Percentiles rank a stretch among this genome's conserved stretches.
Evolutionary conservation across 2,113 vertebrate genomes (phyloP).

Genomic region (Melanocharis versteri): DNA sequence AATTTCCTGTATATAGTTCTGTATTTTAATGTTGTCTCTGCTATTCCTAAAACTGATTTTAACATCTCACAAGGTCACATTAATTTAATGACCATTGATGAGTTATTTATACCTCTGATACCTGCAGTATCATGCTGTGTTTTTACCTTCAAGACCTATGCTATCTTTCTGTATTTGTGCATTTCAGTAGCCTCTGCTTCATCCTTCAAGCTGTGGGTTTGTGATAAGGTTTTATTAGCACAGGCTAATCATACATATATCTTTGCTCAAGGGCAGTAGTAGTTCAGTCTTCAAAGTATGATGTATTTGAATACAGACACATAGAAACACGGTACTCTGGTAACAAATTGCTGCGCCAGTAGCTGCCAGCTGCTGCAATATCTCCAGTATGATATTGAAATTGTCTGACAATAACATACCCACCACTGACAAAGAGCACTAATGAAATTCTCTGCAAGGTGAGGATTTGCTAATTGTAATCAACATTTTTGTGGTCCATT

Average conservation of each 20-base stretch:
- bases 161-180: background rate
- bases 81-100: background rate
- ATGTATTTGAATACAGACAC: background rate
- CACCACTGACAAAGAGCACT: background rate
- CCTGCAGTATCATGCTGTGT: background rate
- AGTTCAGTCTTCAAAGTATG: background rate
- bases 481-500: background rate
- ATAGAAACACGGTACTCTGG: background rate
- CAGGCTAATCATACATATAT: background rate
- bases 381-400: background rate
- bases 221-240: constrained; percentile 45
- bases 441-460: background rate
- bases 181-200: background rate
- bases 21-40: background rate
- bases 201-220: constrained; percentile 11
- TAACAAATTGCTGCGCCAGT: background rate
- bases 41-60: background rate
- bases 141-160: background rate
- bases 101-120: background rate
- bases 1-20: background rate
- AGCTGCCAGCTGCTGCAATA: background rate
- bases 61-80: background rate
- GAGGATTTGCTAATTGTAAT: background rate
- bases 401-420: background rate
- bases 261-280: background rate